Conservation (phyloP, 1,140 invertebrate species). For the Proctacanthus coquilletti region DNA sequence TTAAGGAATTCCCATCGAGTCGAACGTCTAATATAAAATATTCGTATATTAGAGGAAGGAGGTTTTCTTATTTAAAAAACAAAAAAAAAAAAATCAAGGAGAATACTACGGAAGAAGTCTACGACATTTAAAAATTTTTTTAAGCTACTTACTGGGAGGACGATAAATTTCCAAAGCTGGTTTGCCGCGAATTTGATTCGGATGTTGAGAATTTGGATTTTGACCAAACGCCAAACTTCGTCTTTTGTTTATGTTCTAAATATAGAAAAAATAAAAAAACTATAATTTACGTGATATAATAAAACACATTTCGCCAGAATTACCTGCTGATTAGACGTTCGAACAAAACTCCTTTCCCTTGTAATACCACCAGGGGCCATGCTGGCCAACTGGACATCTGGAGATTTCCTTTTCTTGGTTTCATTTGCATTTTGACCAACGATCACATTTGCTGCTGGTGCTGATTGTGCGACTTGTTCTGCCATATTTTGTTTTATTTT, state of each 20-base stretch:
- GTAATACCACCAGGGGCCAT: slow-evolving; percentile 34
- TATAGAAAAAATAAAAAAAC: neutral
- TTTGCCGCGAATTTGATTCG: slow-evolving; percentile 39
- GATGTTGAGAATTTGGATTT: slow-evolving; percentile 12
- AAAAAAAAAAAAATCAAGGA: too few species aligned
- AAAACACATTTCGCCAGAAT: slow-evolving; percentile 2
- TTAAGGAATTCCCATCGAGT: slow-evolving; percentile 12
- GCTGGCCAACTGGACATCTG: slow-evolving; percentile 18
- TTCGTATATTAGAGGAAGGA: too few species aligned
- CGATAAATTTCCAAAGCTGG: slow-evolving; percentile 75
- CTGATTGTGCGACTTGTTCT: slow-evolving; percentile 22
- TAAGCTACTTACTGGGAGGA: slow-evolving; percentile 52
- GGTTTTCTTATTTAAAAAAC: too few species aligned
- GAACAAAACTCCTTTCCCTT: slow-evolving; percentile 41
- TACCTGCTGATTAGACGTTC: slow-evolving; percentile 38
- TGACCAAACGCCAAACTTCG: slow-evolving; percentile 28
- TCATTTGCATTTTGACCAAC: slow-evolving; percentile 4
- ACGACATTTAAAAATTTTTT: too few species aligned
- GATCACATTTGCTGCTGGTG: slow-evolving; percentile 5
- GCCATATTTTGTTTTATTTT: slow-evolving; percentile 14
- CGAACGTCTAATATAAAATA: slow-evolving; percentile 9
- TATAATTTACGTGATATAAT: slow-evolving; percentile 3
- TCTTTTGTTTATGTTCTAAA: slow-evolving; percentile 17
- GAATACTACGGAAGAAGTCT: too few species aligned
- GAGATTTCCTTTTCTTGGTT: slow-evolving; percentile 12